Percentiles rank a stretch among this genome's conserved stretches.
Evolutionary conservation across 2,888 invertebrate species (phyloP).

Genomic region (Limenitis camilla): DNA sequence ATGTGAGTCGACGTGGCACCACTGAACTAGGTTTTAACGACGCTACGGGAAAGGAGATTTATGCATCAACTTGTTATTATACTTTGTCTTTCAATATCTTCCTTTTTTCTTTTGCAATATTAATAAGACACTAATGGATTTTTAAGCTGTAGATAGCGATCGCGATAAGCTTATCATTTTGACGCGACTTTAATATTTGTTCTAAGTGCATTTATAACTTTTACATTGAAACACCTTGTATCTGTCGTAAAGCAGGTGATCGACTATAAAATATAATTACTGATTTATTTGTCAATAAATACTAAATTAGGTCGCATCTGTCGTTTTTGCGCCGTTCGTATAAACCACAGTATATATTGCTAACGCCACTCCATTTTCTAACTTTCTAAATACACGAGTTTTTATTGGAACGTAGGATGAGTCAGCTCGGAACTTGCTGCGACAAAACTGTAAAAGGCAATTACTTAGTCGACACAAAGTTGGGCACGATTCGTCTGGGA

Average conservation of each 20-base stretch:
- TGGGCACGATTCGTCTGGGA: constrained; percentile 42
- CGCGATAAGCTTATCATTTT: neutral
- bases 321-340: constrained; percentile 5
- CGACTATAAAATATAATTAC: too few relatives aligned
- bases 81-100: neutral
- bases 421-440: constrained; percentile 46
- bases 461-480: constrained; percentile 54
- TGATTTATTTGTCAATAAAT: neutral
- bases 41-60: constrained; percentile 42
- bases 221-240: too few relatives aligned
- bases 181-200: neutral
- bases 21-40: constrained; percentile 40
- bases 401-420: constrained; percentile 29
- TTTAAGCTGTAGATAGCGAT: neutral
- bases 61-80: constrained; percentile 34
- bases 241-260: neutral
- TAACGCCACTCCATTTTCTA: constrained; percentile 14
- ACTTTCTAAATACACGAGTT: constrained; percentile 12
- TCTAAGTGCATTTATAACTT: too few relatives aligned
- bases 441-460: constrained; percentile 56
- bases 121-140: neutral
- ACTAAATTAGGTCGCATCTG: constrained; percentile 8
- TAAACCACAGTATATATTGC: constrained; percentile 10
- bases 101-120: constrained; percentile 1
- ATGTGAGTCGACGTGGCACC: constrained; percentile 39